A percentile compares a stretch with the other conserved stretches of the same genome.
Conservation (phyloP, 2,888 invertebrate genomes). For the Campoletis raptor region DNA sequence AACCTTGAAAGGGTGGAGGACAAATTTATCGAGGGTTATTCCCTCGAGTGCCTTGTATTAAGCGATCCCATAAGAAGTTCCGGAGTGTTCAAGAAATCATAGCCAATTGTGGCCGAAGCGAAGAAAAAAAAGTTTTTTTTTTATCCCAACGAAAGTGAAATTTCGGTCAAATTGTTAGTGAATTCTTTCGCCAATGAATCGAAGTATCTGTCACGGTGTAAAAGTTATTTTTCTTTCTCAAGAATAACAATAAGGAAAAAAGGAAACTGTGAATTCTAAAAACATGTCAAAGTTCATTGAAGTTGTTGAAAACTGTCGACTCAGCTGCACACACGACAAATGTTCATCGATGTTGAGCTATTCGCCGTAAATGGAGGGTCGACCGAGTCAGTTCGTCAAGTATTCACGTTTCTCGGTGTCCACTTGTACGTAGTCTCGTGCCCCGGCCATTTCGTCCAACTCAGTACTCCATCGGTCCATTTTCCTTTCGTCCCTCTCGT, state of each 20-base stretch:
- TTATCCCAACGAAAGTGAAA: background rate
- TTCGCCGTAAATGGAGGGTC: background rate
- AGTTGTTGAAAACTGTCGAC: background rate
- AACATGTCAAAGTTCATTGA: background rate
- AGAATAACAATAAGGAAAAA: background rate
- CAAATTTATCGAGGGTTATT: conserved; percentile 42
- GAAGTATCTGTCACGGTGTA: background rate
- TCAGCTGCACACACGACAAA: background rate
- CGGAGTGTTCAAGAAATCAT: conserved; percentile 39
- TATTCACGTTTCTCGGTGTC: conserved; percentile 8
- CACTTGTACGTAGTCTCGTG: background rate
- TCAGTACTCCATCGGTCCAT: conserved; percentile 44
- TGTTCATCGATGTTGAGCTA: background rate
- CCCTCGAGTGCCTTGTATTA: conserved; percentile 65
- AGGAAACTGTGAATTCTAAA: background rate
- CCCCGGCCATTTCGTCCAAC: conserved; percentile 23
- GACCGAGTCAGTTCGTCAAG: conserved; percentile 36
- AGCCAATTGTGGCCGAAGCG: background rate
- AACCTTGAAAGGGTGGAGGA: conserved; percentile 59
- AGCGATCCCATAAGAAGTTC: conserved; percentile 65
- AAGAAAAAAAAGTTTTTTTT: background rate
- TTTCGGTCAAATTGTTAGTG: background rate
- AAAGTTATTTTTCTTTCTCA: background rate
- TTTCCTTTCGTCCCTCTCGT: background rate
- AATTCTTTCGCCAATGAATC: background rate